Conservation (phyloP, 2,888 invertebrate genomes). For the Siphonodentalium dalli region DNA sequence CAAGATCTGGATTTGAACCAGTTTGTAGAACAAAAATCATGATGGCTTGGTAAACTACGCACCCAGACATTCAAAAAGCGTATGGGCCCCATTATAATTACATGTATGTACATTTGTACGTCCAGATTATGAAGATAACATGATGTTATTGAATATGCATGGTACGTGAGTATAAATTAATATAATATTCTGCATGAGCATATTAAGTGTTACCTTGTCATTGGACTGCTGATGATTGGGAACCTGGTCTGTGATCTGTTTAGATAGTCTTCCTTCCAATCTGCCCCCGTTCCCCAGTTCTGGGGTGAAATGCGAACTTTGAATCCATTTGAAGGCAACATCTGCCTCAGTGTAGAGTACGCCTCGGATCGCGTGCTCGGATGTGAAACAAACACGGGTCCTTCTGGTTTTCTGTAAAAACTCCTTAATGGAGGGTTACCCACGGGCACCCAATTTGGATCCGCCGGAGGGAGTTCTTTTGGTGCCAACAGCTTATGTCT, state of each 20-base stretch:
- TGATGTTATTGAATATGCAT: no score
- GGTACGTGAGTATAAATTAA: no score
- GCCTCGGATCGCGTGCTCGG: constrained; percentile 51
- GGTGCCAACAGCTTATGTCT: constrained; percentile 50
- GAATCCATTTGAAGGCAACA: constrained; percentile 52
- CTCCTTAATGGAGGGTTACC: constrained; percentile 39
- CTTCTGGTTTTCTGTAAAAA: constrained; percentile 36
- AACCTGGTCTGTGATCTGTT: constrained; percentile 32
- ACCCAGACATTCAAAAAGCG: background rate
- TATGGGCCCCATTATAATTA: no score
- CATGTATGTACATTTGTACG: no score
- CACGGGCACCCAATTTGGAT: constrained; percentile 42
- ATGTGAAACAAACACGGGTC: constrained; percentile 35
- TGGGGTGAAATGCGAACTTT: constrained; percentile 34
- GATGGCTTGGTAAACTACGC: background rate
- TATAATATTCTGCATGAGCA: no score
- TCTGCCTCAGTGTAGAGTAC: constrained; percentile 58
- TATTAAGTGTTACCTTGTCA: constrained; percentile 52
- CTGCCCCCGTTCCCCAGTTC: constrained; percentile 53
- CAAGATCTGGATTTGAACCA: no score
- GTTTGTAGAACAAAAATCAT: background rate
- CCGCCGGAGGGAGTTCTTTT: constrained; percentile 35
- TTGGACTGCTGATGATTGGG: constrained; percentile 56
- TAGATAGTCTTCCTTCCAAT: constrained; percentile 31
- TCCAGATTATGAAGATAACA: no score